Conservation (phyloP, 2,888 invertebrate genomes). For the Lochmaea crataegi region DNA sequence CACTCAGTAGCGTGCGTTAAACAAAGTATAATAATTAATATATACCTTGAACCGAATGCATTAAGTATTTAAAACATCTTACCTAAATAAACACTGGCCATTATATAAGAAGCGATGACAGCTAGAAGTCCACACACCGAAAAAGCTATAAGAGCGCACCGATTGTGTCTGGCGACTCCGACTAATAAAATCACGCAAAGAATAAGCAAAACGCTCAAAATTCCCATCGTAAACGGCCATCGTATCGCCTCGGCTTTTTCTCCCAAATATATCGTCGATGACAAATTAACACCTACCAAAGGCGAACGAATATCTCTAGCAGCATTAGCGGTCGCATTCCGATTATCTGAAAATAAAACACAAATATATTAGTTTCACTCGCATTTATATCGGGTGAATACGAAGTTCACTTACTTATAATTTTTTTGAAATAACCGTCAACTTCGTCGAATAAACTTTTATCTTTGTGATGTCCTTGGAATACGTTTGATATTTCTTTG, state of each 20-base stretch:
- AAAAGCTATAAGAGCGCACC: conserved; percentile 89
- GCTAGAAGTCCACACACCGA: conserved; percentile 89
- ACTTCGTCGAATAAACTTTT: conserved; percentile 80
- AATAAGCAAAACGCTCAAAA: conserved; percentile 85
- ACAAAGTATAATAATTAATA: no score
- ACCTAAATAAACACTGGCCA: conserved; percentile 83
- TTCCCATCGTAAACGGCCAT: conserved; percentile 92
- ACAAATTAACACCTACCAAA: conserved; percentile 77
- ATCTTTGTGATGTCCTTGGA: conserved; percentile 84
- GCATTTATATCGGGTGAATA: background rate
- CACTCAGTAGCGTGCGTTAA: no score
- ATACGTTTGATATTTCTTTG: conserved; percentile 78
- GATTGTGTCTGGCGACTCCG: conserved; percentile 88
- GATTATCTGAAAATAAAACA: conserved; percentile 66
- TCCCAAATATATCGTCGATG: conserved; percentile 70
- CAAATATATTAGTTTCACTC: background rate
- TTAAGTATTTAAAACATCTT: background rate
- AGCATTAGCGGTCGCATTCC: conserved; percentile 79
- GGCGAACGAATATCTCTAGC: conserved; percentile 78
- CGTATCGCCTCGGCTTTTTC: conserved; percentile 79
- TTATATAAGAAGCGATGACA: conserved; percentile 89
- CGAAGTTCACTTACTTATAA: conserved; percentile 66
- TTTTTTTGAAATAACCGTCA: conserved; percentile 75
- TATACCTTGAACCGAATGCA: no score
- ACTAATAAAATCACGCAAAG: conserved; percentile 90